Percentiles rank a stretch among this genome's conserved stretches.
Evolutionary conservation across 2,888 invertebrate genomes (phyloP).

Genomic region (Hydrotaea cyrtoneurina): DNA sequence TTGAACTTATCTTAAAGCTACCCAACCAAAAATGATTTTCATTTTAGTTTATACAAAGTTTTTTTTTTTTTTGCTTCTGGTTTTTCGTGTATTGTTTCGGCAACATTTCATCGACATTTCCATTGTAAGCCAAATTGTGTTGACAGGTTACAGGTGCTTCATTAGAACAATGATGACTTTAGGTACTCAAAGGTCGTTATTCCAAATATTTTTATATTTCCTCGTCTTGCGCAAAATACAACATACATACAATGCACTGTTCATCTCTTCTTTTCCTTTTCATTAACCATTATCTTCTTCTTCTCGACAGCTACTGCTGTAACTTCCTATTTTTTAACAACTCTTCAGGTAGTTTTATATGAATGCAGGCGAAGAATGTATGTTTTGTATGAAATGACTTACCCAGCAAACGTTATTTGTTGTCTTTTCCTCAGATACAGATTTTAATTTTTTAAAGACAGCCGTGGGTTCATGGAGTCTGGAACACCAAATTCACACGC

Average conservation of each 20-base stretch:
- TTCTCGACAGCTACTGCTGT: slow-evolving; percentile 13
- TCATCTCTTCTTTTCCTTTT: neutral
- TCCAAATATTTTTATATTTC: slow-evolving; percentile 24
- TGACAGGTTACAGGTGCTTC: slow-evolving; percentile 33
- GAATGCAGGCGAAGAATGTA: neutral
- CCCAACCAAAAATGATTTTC: too few species aligned
- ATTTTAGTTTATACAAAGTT: too few species aligned
- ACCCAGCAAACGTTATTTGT: neutral
- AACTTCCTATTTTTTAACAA: slow-evolving; percentile 37
- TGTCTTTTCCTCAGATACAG: too few species aligned
- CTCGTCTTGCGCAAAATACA: neutral
- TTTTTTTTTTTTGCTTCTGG: too few species aligned
- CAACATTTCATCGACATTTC: slow-evolving; percentile 30
- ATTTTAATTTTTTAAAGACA: too few species aligned
- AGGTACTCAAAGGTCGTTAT: slow-evolving; percentile 31
- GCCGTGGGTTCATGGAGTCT: too few species aligned
- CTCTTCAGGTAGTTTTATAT: neutral
- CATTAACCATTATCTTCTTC: slow-evolving; percentile 43
- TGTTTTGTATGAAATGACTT: neutral
- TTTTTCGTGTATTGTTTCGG: too few species aligned
- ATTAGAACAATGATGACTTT: slow-evolving; percentile 22
- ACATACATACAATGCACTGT: neutral
- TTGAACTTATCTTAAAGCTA: too few species aligned
- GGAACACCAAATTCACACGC: too few species aligned
- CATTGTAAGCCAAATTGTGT: neutral